Conservation (phyloP, 2,888 invertebrate species). For the Noctua fimbriata region DNA sequence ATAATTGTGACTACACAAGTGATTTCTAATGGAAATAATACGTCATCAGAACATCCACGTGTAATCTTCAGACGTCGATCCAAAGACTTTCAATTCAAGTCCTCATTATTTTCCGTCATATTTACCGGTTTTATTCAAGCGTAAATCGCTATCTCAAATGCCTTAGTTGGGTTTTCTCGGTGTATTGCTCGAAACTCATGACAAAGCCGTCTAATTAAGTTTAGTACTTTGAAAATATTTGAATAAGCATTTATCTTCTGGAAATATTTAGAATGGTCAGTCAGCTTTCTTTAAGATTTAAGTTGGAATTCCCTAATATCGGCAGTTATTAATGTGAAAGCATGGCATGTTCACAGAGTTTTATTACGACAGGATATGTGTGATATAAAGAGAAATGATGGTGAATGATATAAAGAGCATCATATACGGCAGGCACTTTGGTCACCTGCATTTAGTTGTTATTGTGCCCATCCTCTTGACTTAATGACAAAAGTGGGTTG, state of each 20-base stretch:
- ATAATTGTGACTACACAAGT: background rate
- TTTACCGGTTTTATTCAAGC: conserved; percentile 25
- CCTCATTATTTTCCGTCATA: conserved; percentile 25
- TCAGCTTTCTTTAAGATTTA: background rate
- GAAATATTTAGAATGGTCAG: background rate
- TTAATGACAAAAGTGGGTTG: background rate
- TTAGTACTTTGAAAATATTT: conserved; percentile 17
- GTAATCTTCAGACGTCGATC: conserved; percentile 2
- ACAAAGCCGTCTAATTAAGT: conserved; percentile 21
- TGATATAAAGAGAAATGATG: conserved; percentile 4
- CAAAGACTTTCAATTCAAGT: background rate
- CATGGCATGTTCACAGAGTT: background rate
- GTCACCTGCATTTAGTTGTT: background rate
- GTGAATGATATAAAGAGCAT: conserved; percentile 4
- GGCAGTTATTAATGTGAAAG: background rate
- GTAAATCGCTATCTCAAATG: conserved; percentile 27
- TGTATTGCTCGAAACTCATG: background rate
- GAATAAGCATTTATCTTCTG: background rate
- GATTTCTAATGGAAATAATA: background rate
- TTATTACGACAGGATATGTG: background rate
- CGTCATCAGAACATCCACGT: background rate
- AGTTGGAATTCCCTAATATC: background rate
- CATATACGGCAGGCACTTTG: background rate
- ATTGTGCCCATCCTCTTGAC: background rate
- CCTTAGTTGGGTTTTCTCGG: conserved; percentile 1